Conservation (phyloP, 1,140 invertebrate genomes). For the Tribolium madens region DNA sequence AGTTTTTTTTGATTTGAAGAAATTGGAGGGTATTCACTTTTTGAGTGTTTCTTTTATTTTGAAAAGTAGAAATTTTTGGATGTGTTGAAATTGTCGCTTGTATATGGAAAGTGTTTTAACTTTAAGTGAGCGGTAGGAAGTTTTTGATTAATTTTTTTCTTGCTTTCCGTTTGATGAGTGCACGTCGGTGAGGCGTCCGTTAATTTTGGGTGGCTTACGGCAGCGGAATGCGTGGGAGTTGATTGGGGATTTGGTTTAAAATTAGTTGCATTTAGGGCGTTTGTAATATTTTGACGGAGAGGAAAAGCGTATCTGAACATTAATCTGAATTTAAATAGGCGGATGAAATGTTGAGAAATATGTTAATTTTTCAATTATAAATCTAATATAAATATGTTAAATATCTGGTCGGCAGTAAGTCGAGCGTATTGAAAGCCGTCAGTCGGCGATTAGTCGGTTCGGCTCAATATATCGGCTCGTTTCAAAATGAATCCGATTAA, state of each 20-base stretch:
- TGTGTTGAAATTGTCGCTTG: too few species aligned
- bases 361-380: constrained; percentile 56
- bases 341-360: constrained; percentile 49
- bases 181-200: background rate
- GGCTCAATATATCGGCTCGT: constrained; percentile 58
- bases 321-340: constrained; percentile 44
- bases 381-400: constrained; percentile 54
- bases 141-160: background rate
- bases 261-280: constrained; percentile 19
- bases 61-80: too few species aligned
- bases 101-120: too few species aligned
- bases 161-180: background rate
- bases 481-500: constrained; percentile 64
- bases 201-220: constrained; percentile 16
- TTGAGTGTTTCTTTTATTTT: too few species aligned
- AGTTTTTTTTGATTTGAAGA: too few species aligned
- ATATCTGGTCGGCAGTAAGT: constrained; percentile 51
- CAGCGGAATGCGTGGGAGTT: constrained; percentile 25
- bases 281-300: constrained; percentile 32
- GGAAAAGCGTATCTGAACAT: constrained; percentile 33
- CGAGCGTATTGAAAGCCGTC: constrained; percentile 53
- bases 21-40: too few species aligned
- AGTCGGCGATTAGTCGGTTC: constrained; percentile 49
- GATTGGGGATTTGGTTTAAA: constrained; percentile 32
- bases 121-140: too few species aligned